Percentiles rank a stretch among this genome's conserved stretches.
Evolutionary conservation across 2,113 vertebrate species (phyloP).

Genomic region (Ceyx melanurus): DNA sequence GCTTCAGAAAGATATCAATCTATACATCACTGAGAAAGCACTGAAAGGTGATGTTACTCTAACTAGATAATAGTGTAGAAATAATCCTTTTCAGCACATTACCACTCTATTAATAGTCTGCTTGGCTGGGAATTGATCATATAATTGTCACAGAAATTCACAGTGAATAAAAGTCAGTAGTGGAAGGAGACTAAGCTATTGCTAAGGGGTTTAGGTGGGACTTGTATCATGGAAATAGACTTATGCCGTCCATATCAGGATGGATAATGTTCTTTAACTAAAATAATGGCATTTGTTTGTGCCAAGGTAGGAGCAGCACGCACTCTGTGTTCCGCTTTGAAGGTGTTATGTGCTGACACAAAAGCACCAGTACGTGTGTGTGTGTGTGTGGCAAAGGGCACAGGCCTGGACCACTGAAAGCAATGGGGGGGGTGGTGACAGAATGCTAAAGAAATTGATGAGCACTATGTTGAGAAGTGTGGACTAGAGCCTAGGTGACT

Average conservation of each 20-base stretch:
- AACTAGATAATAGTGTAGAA: background rate
- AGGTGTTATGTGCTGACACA: background rate
- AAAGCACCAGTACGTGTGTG: background rate
- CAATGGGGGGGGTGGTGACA: background rate
- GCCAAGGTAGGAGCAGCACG: background rate
- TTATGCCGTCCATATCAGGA: background rate
- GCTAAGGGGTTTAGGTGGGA: background rate
- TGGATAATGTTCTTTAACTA: background rate
- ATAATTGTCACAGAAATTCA: background rate
- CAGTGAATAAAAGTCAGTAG: background rate
- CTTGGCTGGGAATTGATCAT: background rate
- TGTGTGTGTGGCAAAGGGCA: background rate
- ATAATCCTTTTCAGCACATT: background rate
- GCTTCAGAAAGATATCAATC: background rate
- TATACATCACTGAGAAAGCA: background rate
- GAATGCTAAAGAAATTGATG: background rate
- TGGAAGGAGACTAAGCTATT: background rate
- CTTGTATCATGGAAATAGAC: background rate
- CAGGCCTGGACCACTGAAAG: background rate
- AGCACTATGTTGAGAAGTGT: background rate
- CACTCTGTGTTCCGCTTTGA: accelerated
- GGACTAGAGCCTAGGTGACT: background rate
- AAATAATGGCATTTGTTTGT: background rate
- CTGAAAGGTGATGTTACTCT: background rate
- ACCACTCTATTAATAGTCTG: background rate